Evolutionary conservation across 2,113 vertebrate genomes (phyloP).

Genomic region (Mormoops blainvillei): DNA sequence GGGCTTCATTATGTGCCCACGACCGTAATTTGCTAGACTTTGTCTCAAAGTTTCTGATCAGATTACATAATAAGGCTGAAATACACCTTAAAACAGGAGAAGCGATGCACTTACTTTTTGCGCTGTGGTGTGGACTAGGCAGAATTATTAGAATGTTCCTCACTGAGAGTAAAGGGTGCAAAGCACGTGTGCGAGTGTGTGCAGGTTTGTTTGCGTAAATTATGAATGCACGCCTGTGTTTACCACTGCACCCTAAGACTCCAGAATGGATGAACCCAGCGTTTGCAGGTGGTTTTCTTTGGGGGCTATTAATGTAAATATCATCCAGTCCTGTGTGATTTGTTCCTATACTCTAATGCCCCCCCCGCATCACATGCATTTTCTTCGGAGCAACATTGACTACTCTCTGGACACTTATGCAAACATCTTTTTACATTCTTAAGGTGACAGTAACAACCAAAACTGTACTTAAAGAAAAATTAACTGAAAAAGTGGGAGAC

Average conservation of each 20-base stretch:
- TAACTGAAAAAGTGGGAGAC: not conserved
- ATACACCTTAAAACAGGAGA: not conserved
- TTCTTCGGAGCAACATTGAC: not conserved
- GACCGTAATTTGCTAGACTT: not conserved
- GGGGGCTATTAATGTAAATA: not conserved
- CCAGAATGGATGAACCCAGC: not conserved
- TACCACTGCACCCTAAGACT: not conserved
- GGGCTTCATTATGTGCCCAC: not conserved
- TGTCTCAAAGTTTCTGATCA: not conserved
- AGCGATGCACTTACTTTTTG: not conserved
- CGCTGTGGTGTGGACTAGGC: not conserved
- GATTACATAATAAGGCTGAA: not conserved
- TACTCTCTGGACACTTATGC: not conserved
- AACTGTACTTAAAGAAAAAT: slow-evolving; percentile 44
- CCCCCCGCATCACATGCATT: accelerated
- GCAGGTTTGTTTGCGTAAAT: not conserved
- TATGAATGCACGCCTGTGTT: not conserved
- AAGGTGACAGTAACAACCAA: slow-evolving; percentile 64
- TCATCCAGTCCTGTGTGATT: not conserved
- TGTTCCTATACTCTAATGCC: not conserved
- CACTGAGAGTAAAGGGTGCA: not conserved
- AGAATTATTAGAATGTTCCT: not conserved
- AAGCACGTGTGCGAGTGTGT: not conserved
- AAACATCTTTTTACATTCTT: slow-evolving; percentile 31
- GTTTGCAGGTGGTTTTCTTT: not conserved